Conservation (phyloP, 2,113 vertebrate genomes). For the Nannobrachium achirus region DNA sequence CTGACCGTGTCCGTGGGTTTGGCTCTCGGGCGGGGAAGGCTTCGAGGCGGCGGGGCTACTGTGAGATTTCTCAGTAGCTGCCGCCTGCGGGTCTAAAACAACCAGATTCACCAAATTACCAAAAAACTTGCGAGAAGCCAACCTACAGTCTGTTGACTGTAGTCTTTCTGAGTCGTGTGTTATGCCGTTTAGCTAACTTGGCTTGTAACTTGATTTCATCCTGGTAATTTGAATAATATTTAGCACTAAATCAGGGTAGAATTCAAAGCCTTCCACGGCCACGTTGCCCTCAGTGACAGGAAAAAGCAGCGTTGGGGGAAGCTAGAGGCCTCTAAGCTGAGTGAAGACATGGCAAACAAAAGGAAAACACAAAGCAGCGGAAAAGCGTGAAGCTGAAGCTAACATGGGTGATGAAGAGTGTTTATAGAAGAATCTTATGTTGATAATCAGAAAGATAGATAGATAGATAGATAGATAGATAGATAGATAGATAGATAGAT, state of each 20-base stretch:
- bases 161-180: conserved; percentile 4
- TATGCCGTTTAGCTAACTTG: conserved; percentile 13
- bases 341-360: conserved; percentile 50
- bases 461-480: conserved; percentile 18
- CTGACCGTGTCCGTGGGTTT: conserved; percentile 66
- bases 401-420: conserved; percentile 54
- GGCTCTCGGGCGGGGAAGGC: conserved; percentile 89
- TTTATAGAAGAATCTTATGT: conserved; percentile 19
- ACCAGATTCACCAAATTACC: conserved; percentile 79
- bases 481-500: conserved; percentile 13
- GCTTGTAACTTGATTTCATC: conserved; percentile 10
- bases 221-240: conserved; percentile 38
- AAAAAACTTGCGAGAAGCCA: conserved; percentile 28
- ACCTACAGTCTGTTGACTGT: conserved; percentile 23
- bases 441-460: conserved; percentile 3
- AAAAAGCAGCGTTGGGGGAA: conserved; percentile 35
- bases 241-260: conserved; percentile 19
- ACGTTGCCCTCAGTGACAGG: conserved; percentile 44
- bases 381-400: conserved; percentile 75
- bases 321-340: conserved; percentile 58
- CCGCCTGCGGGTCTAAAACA: conserved; percentile 93
- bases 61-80: conserved; percentile 98
- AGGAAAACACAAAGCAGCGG: conserved; percentile 51
- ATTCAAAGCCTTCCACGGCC: conserved; percentile 74
- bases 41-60: conserved; percentile 97